These are phyloP conservation scores for Anseranas semipalmata DNA, from an alignment of 2,113 vertebrate genomes.

Conservation along the genomic window DNA sequence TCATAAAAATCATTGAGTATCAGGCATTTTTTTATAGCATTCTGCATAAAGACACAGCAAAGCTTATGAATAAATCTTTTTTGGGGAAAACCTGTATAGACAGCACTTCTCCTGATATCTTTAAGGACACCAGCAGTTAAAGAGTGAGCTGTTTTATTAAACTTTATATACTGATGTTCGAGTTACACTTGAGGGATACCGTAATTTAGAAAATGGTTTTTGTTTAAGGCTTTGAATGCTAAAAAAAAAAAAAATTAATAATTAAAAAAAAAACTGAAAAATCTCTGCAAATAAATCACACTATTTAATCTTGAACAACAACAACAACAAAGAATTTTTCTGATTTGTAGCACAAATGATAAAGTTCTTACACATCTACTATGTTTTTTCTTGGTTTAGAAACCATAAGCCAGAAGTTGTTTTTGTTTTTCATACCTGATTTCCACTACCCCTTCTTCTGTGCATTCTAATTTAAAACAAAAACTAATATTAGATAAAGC, in stretches of 20 bases:
- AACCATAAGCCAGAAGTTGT: background rate
- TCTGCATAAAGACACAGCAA: background rate
- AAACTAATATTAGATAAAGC: slow-evolving; percentile 69
- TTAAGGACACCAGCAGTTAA: background rate
- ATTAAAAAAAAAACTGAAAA: background rate
- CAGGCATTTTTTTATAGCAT: background rate
- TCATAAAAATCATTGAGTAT: background rate
- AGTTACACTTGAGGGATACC: background rate
- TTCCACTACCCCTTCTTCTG: background rate
- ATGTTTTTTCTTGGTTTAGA: background rate
- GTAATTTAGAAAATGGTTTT: background rate
- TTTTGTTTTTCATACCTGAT: slow-evolving; percentile 17
- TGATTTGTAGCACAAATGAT: background rate
- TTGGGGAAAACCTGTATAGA: background rate
- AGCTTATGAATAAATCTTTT: background rate
- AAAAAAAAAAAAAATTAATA: background rate
- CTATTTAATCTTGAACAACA: background rate
- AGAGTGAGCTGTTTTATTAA: background rate
- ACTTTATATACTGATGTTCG: background rate
- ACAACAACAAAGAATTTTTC: background rate
- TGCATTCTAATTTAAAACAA: slow-evolving; percentile 63
- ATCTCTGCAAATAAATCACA: background rate
- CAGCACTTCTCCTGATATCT: background rate
- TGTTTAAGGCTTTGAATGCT: background rate
- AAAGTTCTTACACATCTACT: background rate